Percentiles rank a stretch among this genome's conserved stretches.
phyloP scores from a whole-genome alignment of 2,888 invertebrate species.

The Synanthedon myopaeformis region DNA sequence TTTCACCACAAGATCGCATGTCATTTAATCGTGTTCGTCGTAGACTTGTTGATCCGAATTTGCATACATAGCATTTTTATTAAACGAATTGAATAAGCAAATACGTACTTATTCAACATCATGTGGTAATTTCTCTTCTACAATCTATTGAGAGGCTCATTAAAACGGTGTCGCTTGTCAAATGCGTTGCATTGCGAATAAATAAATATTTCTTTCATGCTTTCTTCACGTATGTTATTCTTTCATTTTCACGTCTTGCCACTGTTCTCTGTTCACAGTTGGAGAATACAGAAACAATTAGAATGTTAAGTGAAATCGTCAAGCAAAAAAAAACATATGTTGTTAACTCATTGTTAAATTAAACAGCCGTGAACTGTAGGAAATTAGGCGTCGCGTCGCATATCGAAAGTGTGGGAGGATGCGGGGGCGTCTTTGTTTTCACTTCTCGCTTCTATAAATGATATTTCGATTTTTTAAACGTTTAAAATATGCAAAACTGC shows the following conservation, averaged over 20 bases:
- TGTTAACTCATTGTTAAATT: constrained; percentile 3
- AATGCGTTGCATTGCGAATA: neutral
- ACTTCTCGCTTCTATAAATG: constrained; percentile 16
- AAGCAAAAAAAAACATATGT: constrained; percentile 5
- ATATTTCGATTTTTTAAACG: constrained; percentile 13
- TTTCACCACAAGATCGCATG: no score
- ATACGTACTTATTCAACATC: neutral
- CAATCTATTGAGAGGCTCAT: neutral
- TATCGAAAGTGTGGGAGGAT: constrained; percentile 17
- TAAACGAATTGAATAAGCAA: neutral
- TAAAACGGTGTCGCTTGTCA: neutral
- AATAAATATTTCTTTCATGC: neutral
- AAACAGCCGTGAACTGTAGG: constrained; percentile 6
- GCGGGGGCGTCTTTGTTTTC: constrained; percentile 47
- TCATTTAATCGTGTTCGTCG: no score
- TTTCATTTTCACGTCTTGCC: neutral
- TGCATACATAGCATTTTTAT: neutral
- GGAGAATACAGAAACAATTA: neutral
- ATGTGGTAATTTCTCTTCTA: neutral
- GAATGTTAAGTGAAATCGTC: constrained; percentile 16
- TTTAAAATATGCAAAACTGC: neutral
- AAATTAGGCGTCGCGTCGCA: constrained; percentile 1
- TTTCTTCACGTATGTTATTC: neutral
- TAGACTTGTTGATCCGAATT: neutral
- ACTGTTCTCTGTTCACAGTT: neutral